Conservation (phyloP, 2,113 vertebrate species). For the Grantiella picta region DNA sequence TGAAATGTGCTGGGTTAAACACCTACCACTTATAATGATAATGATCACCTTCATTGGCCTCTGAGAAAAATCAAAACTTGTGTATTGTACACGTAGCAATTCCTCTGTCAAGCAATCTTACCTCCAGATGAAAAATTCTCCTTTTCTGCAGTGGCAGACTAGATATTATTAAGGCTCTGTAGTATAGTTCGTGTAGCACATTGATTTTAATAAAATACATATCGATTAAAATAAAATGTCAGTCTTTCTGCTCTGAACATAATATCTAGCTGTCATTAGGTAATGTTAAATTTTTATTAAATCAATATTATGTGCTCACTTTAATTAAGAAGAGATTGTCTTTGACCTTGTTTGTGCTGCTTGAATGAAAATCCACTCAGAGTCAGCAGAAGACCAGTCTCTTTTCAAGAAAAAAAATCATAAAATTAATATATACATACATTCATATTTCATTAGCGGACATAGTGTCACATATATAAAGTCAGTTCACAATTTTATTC, state of each 20-base stretch:
- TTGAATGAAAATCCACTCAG: conserved; percentile 13
- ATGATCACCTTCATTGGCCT: not conserved
- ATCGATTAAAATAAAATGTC: conserved; percentile 73
- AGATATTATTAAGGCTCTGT: conserved; percentile 59
- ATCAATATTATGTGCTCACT: conserved; percentile 61
- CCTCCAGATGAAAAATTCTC: conserved; percentile 26
- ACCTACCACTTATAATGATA: not conserved
- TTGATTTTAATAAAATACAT: conserved; percentile 77
- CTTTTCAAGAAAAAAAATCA: not conserved
- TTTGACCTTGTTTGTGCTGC: conserved; percentile 57
- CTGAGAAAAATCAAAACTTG: not conserved
- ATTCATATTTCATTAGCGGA: not conserved
- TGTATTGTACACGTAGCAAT: not conserved
- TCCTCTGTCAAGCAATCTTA: conserved; percentile 9
- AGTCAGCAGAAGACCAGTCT: conserved; percentile 14
- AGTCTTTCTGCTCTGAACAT: conserved; percentile 62
- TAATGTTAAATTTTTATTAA: conserved; percentile 71
- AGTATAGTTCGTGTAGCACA: conserved; percentile 42
- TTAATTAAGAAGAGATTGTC: conserved; percentile 71
- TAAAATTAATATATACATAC: not conserved
- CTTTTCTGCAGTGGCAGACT: conserved; percentile 47
- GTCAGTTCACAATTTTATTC: not conserved
- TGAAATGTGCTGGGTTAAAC: not conserved
- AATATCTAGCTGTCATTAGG: conserved; percentile 66
- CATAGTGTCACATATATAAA: not conserved